A percentile compares a stretch with the other conserved stretches of the same genome.
Conservation (phyloP, 2,797 vertebrate genomes). For the Bradypodion ventrale region DNA sequence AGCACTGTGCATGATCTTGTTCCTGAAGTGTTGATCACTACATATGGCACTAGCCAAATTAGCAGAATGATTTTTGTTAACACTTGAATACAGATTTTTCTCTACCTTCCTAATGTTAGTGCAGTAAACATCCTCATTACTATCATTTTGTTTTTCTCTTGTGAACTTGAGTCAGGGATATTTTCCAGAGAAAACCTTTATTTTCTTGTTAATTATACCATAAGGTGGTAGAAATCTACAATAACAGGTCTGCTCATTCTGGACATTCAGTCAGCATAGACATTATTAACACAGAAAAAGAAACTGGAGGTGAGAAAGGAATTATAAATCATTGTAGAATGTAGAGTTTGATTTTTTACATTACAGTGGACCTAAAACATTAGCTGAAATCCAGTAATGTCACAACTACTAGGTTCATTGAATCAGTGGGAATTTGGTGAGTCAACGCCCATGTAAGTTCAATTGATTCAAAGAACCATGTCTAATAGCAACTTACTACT, state of each 20-base stretch:
- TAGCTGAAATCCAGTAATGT: too few relatives aligned
- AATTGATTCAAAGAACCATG: too few relatives aligned
- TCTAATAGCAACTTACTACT: too few relatives aligned
- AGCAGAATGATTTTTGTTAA: constrained; percentile 14
- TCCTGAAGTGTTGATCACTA: background rate
- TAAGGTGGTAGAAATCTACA: constrained; percentile 1
- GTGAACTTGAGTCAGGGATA: background rate
- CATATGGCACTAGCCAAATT: background rate
- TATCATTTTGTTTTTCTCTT: background rate
- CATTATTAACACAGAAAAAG: background rate
- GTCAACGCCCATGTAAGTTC: too few relatives aligned
- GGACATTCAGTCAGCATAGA: too few relatives aligned
- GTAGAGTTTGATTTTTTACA: background rate
- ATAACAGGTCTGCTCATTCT: background rate
- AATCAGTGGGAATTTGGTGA: too few relatives aligned
- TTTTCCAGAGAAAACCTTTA: background rate
- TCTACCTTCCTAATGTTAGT: background rate
- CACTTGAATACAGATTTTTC: background rate
- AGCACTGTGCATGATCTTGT: background rate
- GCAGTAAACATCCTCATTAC: constrained; percentile 7
- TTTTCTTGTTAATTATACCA: constrained; percentile 22
- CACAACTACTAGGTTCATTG: too few relatives aligned
- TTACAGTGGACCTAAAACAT: background rate
- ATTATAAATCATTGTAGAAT: constrained; percentile 1
- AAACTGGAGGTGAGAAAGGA: background rate